Evolutionary conservation across 2,113 vertebrate genomes (phyloP).

Genomic region (Antigone vipio): DNA sequence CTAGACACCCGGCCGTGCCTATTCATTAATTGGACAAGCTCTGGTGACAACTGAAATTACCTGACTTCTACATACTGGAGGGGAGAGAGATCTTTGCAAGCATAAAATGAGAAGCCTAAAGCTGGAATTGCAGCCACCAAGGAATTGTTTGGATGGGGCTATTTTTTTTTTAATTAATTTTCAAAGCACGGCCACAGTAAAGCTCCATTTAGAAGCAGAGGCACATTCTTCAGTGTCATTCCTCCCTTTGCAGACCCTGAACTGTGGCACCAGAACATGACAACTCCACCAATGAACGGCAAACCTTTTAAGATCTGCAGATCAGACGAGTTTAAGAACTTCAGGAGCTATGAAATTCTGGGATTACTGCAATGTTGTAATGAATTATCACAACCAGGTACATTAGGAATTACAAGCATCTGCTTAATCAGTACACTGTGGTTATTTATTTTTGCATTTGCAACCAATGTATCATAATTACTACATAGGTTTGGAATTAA

Average conservation of each 20-base stretch:
- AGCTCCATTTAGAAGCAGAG: not conserved
- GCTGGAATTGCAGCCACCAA: not conserved
- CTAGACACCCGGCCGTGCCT: conserved; percentile 15
- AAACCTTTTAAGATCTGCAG: not conserved
- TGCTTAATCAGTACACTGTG: not conserved
- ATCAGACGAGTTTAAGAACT: conserved; percentile 67
- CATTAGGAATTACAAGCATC: not conserved
- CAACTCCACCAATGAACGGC: not conserved
- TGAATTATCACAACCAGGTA: not conserved
- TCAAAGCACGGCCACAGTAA: not conserved
- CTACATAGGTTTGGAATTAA: not conserved
- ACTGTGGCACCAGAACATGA: not conserved
- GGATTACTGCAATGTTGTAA: not conserved
- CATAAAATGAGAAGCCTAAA: not conserved
- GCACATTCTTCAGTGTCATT: not conserved
- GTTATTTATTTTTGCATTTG: not conserved
- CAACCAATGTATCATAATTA: not conserved
- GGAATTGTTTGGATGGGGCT: not conserved
- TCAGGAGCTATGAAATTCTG: conserved; percentile 24
- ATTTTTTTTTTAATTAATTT: not conserved
- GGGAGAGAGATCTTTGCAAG: not conserved
- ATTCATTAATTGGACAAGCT: conserved; percentile 57
- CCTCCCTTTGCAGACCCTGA: not conserved
- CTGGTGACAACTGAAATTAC: conserved; percentile 46
- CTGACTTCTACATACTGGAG: not conserved